Percentiles rank a stretch among this genome's conserved stretches.
phyloP scores from a whole-genome alignment of 2,113 vertebrate species.

The Sialia sialis region DNA sequence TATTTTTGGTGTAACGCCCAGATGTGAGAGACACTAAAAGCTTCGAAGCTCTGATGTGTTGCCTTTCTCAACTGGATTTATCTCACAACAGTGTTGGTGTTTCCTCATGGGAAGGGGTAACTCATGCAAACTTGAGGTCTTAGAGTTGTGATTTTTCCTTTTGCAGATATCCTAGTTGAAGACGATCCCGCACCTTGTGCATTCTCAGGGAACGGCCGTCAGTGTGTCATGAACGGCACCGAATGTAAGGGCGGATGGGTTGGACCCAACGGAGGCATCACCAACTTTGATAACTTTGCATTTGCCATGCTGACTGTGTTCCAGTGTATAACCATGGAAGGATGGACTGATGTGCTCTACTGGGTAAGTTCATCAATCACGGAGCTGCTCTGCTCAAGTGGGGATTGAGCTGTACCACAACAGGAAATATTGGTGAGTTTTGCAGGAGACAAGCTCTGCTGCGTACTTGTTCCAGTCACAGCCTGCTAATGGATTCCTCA shows the following conservation, averaged over 20 bases:
- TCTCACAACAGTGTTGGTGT: not conserved
- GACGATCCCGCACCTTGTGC: slow-evolving; percentile 96
- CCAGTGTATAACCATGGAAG: slow-evolving; percentile 99
- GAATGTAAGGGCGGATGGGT: slow-evolving; percentile 94
- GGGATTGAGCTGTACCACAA: not conserved
- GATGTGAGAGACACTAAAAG: not conserved
- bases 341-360: slow-evolving; percentile 98
- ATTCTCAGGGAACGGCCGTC: slow-evolving; percentile 94
- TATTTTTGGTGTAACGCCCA: not conserved
- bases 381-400: not conserved
- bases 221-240: slow-evolving; percentile 88
- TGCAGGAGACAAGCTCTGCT: not conserved
- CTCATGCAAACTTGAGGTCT: not conserved
- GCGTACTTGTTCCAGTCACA: not conserved
- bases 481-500: not conserved
- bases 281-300: slow-evolving; percentile 98
- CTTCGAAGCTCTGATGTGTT: not conserved
- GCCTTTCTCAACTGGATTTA: not conserved
- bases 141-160: not conserved
- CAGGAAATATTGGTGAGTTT: not conserved
- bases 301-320: slow-evolving; percentile 99
- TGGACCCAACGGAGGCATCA: slow-evolving; percentile 96
- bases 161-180: slow-evolving; percentile 83
- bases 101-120: not conserved
- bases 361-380: slow-evolving; percentile 80